Evolutionary conservation across 2,888 invertebrate genomes (phyloP), one percentile per base, ranked within the genome.

Genomic region (Yponomeuta plumbellus): DNA sequence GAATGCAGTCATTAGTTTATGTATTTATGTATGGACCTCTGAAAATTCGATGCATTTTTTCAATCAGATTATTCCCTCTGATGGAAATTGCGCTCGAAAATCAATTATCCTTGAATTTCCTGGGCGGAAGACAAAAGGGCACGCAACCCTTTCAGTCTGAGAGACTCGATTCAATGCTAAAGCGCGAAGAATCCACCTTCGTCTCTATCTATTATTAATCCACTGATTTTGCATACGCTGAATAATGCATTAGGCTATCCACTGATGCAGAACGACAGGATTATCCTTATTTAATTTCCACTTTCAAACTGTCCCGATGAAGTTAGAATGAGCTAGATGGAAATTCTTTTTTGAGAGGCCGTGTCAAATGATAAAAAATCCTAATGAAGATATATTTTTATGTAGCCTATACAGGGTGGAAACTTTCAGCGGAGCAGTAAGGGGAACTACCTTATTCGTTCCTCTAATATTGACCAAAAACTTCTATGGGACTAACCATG

Each of bases 171-270:
- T 81, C 74, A 71, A 80, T 73, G 73, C 74, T 73, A 79, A 77
- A 80, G 81, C 78, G 76, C 77, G 75, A 80, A 78, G 74, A 81
- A 79, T 81, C 77, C 77, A 84, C 80, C 83, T 84, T 83, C 75
- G 77, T 77, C 76, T 79, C 81, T 81, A 82, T 85, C 83, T 86
- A 85, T 83, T 84, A 86, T 86, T 84, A 84, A 85, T 84, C 80
- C 75, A 69, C 73, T 76, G 74, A 80, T 82, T 86, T 86, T 82
- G 85, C 85, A 86, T 86, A 83, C 79, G 77, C 75, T 88, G 86
- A 87, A 87, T 87, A 80, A 86, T 87, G 82, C 81, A 88, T 75
- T 71, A 77, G 75, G 68, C 70, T 71, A 80, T 74, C 77, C 73
- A 75, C 74, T 79, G 80, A 79, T 80, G 84, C 82, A 82, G 80